phyloP scores from a whole-genome alignment of 2,797 vertebrate species.

The Pelobates cultripes region DNA sequence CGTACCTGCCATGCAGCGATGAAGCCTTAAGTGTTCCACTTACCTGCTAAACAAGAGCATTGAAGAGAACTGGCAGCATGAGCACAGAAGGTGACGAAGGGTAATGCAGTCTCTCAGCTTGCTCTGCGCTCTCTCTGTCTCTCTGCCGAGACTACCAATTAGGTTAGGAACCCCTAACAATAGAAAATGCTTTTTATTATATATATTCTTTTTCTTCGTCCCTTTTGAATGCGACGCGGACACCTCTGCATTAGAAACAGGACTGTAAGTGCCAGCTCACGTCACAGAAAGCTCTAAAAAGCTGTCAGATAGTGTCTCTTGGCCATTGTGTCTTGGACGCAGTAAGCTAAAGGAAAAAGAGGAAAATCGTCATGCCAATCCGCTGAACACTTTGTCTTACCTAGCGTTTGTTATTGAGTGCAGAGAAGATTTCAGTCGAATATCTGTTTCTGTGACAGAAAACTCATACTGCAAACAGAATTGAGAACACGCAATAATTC shows the following conservation, averaged over 20 bases:
- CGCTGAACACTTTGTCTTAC: neutral
- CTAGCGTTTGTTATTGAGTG: too few relatives aligned
- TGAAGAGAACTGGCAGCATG: slow-evolving; percentile 17
- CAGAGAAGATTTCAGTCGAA: too few relatives aligned
- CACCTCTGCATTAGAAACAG: slow-evolving; percentile 41
- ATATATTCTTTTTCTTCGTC: slow-evolving; percentile 7
- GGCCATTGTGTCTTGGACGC: slow-evolving; percentile 29
- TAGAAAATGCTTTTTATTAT: slow-evolving; percentile 21
- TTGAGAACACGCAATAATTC: too few relatives aligned
- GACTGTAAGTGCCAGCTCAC: slow-evolving; percentile 40
- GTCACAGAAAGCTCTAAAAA: slow-evolving; percentile 19
- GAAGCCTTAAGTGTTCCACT: slow-evolving; percentile 45
- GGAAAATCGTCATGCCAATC: slow-evolving; percentile 6
- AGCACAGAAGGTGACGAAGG: slow-evolving; percentile 31
- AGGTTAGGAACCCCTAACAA: slow-evolving; percentile 36
- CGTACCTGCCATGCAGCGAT: slow-evolving; percentile 38
- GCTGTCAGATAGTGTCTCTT: slow-evolving; percentile 36
- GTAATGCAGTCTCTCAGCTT: slow-evolving; percentile 40
- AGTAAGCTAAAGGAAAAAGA: neutral
- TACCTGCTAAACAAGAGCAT: slow-evolving; percentile 27
- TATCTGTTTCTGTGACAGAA: too few relatives aligned
- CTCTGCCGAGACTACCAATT: slow-evolving; percentile 50
- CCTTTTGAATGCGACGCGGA: neutral
- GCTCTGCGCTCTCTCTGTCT: slow-evolving; percentile 1
- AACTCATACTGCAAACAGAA: too few relatives aligned